A percentile compares a stretch with the other conserved stretches of the same genome.
These are phyloP conservation scores for Masticophis lateralis DNA, from an alignment of 2,797 vertebrate species.

Conservation along the genomic window DNA sequence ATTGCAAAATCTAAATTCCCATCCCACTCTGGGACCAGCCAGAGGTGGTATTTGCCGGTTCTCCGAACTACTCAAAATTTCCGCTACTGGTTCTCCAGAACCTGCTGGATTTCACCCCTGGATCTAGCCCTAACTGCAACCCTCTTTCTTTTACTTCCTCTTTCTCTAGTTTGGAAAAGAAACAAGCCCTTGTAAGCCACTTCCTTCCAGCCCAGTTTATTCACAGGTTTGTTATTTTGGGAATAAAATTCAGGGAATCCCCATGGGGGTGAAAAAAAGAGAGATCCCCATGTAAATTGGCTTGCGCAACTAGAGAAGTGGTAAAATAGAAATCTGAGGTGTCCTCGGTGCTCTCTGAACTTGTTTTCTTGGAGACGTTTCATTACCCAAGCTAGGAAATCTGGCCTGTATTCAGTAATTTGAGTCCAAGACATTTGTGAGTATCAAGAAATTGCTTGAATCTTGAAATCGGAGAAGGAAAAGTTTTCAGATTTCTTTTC, in stretches of 20 bases:
- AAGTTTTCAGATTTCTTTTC: neutral
- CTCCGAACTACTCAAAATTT: too few species aligned
- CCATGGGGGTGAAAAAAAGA: neutral
- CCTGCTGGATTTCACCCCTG: too few species aligned
- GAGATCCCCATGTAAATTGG: neutral
- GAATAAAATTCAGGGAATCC: neutral
- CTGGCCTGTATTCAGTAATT: neutral
- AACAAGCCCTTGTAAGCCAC: neutral
- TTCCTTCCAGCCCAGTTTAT: neutral
- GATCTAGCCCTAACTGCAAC: neutral
- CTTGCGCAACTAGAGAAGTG: neutral
- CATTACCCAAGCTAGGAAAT: neutral
- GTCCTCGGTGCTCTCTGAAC: neutral
- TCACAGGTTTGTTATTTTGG: neutral
- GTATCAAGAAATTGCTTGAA: neutral
- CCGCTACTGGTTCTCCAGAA: too few species aligned
- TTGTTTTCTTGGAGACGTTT: neutral
- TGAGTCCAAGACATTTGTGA: neutral
- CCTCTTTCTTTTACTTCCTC: neutral
- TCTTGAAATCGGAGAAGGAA: neutral
- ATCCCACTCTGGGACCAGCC: too few species aligned
- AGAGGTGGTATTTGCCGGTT: too few species aligned
- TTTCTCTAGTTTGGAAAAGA: neutral
- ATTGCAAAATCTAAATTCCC: too few species aligned
- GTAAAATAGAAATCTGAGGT: neutral